A percentile compares a stretch with the other conserved stretches of the same genome.
phyloP scores from a whole-genome alignment of 2,797 vertebrate genomes.

The Paguma larvata region DNA sequence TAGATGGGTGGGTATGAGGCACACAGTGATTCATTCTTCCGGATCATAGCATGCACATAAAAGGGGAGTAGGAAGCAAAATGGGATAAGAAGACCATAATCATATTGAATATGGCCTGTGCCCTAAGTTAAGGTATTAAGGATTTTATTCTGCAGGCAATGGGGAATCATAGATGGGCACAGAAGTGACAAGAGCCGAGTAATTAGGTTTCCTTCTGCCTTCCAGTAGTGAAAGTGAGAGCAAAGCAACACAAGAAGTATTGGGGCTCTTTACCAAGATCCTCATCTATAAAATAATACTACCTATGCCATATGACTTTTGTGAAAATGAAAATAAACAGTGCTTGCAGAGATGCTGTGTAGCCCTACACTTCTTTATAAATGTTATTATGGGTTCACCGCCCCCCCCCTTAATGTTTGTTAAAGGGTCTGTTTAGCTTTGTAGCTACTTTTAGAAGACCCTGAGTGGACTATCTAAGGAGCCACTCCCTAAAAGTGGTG shows the following conservation, averaged over 20 bases:
- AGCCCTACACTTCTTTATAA: not conserved
- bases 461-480: not conserved
- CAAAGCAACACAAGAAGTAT: not conserved
- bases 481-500: not conserved
- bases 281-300: conserved; percentile 38
- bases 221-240: not conserved
- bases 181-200: not conserved
- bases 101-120: not conserved
- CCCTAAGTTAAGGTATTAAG: not conserved
- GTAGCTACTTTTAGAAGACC: not conserved
- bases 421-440: not conserved
- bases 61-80: not conserved
- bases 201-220: not conserved
- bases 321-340: conserved; percentile 40
- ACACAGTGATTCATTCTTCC: not conserved
- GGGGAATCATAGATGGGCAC: not conserved
- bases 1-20: not conserved
- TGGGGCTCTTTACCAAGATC: not conserved
- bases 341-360: not conserved
- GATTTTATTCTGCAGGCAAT: not conserved
- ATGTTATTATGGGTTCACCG: not conserved
- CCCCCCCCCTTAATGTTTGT: not conserved
- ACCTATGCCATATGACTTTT: not conserved
- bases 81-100: not conserved
- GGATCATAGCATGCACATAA: not conserved